Conservation (phyloP, 2,113 vertebrate species). For the Alectura lathami region DNA sequence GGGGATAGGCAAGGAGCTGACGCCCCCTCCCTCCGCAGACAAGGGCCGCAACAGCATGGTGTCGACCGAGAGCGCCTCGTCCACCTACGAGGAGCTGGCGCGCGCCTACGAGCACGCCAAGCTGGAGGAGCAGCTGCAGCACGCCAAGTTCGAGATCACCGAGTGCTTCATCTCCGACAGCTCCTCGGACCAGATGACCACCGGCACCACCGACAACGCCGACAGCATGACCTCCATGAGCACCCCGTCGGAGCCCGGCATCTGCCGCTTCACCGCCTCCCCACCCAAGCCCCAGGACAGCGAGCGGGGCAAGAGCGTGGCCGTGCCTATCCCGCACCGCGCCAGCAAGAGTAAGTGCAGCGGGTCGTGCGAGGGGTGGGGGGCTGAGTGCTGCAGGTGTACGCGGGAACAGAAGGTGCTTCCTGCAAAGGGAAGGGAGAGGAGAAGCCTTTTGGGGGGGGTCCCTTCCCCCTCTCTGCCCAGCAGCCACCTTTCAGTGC, state of each 20-base stretch:
- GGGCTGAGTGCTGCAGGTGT: no score
- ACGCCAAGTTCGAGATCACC: slow-evolving; percentile 97
- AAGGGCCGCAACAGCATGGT: slow-evolving; percentile 99
- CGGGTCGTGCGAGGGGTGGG: accelerated
- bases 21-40: slow-evolving; percentile 70
- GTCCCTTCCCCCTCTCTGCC: neutral
- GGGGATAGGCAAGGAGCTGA: accelerated
- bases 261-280: slow-evolving; percentile 86
- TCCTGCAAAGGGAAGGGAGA: neutral
- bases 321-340: slow-evolving; percentile 96
- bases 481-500: neutral
- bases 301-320: slow-evolving; percentile 92
- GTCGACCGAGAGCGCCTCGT: slow-evolving; percentile 94
- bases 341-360: slow-evolving; percentile 88
- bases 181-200: slow-evolving; percentile 97
- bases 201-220: slow-evolving; percentile 92
- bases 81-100: slow-evolving; percentile 94
- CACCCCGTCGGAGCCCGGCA: slow-evolving; percentile 85
- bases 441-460: neutral
- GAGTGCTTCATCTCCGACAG: slow-evolving; percentile 98
- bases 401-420: no score
- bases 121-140: slow-evolving; percentile 94
- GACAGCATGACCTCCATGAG: slow-evolving; percentile 98
- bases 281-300: slow-evolving; percentile 87
- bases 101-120: slow-evolving; percentile 95